Base-by-base conservation (phyloP, 2,113 vertebrate species). In the Motacilla tschutschensis region DNA sequence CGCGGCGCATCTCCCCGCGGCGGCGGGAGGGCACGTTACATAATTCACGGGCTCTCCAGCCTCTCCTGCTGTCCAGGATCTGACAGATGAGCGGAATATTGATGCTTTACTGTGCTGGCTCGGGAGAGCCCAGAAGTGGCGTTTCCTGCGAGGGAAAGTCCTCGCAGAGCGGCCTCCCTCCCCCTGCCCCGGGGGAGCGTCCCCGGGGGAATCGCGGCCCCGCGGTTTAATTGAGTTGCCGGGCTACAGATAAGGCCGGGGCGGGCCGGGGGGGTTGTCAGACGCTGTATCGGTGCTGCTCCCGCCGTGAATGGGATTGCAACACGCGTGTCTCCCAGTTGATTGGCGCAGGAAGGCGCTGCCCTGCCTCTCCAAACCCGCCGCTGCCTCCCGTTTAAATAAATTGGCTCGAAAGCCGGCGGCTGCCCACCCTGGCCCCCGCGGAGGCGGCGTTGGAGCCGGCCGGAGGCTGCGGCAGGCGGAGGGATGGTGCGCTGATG, bases 401-500 rank as follows among this genome's bases (percentile, higher is more conserved):
- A 88, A 94, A 91, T 87, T 38, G 92, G 90, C 92, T 90, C 65
- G 28, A 67, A 93, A 84, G 79, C 73, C 76, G 55, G 29, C 67
- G 67, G 83, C 76, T 78, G 78, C 73, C 88, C 84, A 83, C 88
- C 92, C 22, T 25, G 79, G 70, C 36, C 79, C 86, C 89, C 80
- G 63, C 18, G n/a, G 41, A 86, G 90, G 81, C 48, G 91, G 77
- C 46, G 88, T 20, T 55, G 40, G 58, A 82, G 86, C 74, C 80
- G 55, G 77, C 83, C 53, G 90, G 78, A 76, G 79, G 83, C 65
- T 29, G 81, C 88, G 35, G 87, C 71, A 40, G 92, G 67, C 72
- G 64, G 94, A 89, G 93, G 69, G 78, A 54, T 31, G 87, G 85
- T 82, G 91, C 92, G 90, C 91, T 90, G 96, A 96, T 96, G 95